Evolutionary conservation across 2,888 invertebrate genomes (phyloP).

Genomic region (Drosophila anomalata): DNA sequence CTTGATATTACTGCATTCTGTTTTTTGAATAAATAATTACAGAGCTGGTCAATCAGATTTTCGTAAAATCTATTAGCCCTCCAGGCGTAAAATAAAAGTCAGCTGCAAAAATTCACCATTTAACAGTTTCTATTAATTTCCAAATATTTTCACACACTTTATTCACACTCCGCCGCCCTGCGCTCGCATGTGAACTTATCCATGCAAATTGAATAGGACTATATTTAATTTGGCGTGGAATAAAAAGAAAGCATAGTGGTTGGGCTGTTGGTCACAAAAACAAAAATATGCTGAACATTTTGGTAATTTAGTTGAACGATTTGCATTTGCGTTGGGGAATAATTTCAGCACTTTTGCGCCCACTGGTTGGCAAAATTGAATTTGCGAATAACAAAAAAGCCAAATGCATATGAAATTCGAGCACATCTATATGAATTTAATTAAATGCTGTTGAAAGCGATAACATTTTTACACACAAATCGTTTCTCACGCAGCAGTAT

Average conservation of each 20-base stretch:
- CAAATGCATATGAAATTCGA: slow-evolving; percentile 25
- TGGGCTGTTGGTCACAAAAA: slow-evolving; percentile 17
- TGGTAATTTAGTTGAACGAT: slow-evolving; percentile 45
- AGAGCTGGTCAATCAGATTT: slow-evolving; percentile 23
- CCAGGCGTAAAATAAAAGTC: slow-evolving; percentile 17
- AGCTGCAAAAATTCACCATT: slow-evolving; percentile 14
- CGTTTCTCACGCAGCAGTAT: slow-evolving; percentile 45
- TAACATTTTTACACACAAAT: slow-evolving; percentile 43
- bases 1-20: neutral
- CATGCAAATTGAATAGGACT: slow-evolving; percentile 45
- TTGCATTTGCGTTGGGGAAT: slow-evolving; percentile 48
- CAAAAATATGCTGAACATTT: slow-evolving; percentile 31
- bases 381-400: slow-evolving; percentile 22
- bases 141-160: slow-evolving; percentile 43
- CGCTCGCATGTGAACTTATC: slow-evolving; percentile 7
- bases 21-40: slow-evolving; percentile 15
- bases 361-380: slow-evolving; percentile 41
- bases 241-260: slow-evolving; percentile 19
- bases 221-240: slow-evolving; percentile 40
- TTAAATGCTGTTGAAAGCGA: slow-evolving; percentile 33
- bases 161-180: slow-evolving; percentile 7
- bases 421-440: slow-evolving; percentile 39
- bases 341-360: slow-evolving; percentile 43
- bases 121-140: neutral
- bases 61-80: slow-evolving; percentile 2